Base-by-base conservation (phyloP, 2,113 vertebrate species). In the Labeo catla region DNA sequence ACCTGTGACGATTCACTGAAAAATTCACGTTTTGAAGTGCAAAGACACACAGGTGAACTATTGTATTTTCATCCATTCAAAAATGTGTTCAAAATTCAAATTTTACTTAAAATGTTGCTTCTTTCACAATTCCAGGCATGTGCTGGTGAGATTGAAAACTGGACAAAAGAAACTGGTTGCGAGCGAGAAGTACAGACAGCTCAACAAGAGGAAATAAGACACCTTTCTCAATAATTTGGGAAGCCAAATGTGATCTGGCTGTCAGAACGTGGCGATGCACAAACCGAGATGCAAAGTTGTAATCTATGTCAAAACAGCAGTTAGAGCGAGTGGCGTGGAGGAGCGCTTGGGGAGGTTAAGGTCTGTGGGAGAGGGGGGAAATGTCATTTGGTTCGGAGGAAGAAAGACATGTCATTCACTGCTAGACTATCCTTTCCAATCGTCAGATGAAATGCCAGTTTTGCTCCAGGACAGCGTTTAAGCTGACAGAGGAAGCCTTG, bases 401-500 rank as follows among this genome's bases (percentile, higher is more conserved):
- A 87, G 87, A 90, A 90, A 84, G 86, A 45, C 52, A 49, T 90
- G 91, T 90, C 89, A 89, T 92, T 96, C 93, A 93, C 91, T 92
- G 84, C 94, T 93, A 91, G 92, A 90, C 91, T 92, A 54, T 93
- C 89, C 90, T 90, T 90, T 90, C 76, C 89, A 91, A 86, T 89
- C 91, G 43, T 72, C 86, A 94, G 93, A 93, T 95, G 93, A 94
- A 94, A 95, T 79, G 90, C 91, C 91, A 88, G 92, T 76, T 94
- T 95, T 95, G 93, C 94, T 96, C 93, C 92, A 89, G 89, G 93
- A 96, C 94, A 95, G 93, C 93, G 93, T 90, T 96, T 95, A 94
- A 96, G 94, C 95, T 95, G 95, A 96, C 92, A 93, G 96, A 95
- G 95, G 93, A 93, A 94, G 92, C 92, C 94, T 96, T 95, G 96